Evolutionary conservation across 2,888 invertebrate genomes (phyloP), one percentile per base, ranked within the genome.

Genomic region (Erebia ligea): DNA sequence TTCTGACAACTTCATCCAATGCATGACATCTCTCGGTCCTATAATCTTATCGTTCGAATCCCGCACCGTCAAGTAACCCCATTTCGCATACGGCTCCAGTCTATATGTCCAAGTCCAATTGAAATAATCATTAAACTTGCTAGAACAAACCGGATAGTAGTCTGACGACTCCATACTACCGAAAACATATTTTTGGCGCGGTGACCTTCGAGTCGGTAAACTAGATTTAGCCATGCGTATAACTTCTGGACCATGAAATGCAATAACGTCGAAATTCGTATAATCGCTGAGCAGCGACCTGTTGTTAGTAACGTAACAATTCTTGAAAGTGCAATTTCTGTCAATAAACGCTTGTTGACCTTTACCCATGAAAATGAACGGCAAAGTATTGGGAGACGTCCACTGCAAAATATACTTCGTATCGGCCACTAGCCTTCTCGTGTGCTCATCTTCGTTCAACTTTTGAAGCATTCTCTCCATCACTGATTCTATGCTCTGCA

Each of bases 81-180:
- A 90, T 58, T 76, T 80, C 3, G 86, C 75, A 67, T 89, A 89
- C 0, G 90, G 89, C 61, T 86, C 83, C 9, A 89, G 72, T 77
- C 76, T 85, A 56, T 86, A 91, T 0, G 90, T 89, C 89, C 89
- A 91, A 1, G 91, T 90, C 91, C 90, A 91, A 58, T 91, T 91
- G 69, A 91, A 91, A 68, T 78, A 91, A 17, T 78, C 78, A 40
- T 91, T 79, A 9, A 82, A 83, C 19, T 73, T 72, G 1, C 80
- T 65, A 0, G 79, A 72, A 72, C 90, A 90, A 0, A 84, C 58
- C 0, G 88, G 86, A 73, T 88, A 90, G 52, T 88, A 79, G 2
- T 80, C 79, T 17, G 89, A 77, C 1, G 91, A 89, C 76, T 91
- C 91, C 63, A 85, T 86, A 13, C 80, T 85, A 0, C 83, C 85